Conservation (phyloP, 2,888 invertebrate genomes). For the Athrips mouffetella region DNA sequence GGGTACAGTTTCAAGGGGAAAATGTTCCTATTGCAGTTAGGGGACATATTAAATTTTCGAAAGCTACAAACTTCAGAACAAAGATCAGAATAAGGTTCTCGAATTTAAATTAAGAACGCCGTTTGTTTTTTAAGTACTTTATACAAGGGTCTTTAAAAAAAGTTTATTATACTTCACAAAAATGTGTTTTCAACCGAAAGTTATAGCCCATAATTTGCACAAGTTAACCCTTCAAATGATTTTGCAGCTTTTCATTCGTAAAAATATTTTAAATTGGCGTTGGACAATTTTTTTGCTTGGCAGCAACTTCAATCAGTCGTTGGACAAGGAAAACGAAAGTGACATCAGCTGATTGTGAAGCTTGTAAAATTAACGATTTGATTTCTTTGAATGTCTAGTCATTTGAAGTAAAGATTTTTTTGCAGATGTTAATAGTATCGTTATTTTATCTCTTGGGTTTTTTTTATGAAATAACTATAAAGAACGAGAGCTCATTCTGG, state of each 20-base stretch:
- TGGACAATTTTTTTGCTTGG: not conserved
- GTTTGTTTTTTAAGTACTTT: constrained; percentile 36
- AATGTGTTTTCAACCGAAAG: not conserved
- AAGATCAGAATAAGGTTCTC: constrained; percentile 1
- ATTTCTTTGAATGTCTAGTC: not conserved
- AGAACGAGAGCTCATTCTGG: no score
- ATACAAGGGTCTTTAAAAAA: constrained; percentile 32
- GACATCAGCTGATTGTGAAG: not conserved
- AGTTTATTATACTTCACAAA: not conserved
- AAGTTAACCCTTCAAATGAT: not conserved
- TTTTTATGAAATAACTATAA: no score
- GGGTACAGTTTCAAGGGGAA: constrained; percentile 57
- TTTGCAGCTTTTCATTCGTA: constrained; percentile 17
- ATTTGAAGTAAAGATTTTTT: no score
- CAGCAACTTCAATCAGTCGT: not conserved
- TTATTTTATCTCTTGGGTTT: no score
- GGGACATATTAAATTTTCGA: constrained; percentile 68
- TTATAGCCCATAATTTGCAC: constrained; percentile 2
- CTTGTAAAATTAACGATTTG: not conserved
- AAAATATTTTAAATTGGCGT: constrained; percentile 9
- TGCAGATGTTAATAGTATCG: no score
- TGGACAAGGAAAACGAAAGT: constrained; percentile 3
- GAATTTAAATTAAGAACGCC: constrained; percentile 7
- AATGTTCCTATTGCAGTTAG: constrained; percentile 64
- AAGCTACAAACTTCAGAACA: constrained; percentile 47